Conservation (phyloP, 2,113 vertebrate genomes). For the Trichechus manatus region DNA sequence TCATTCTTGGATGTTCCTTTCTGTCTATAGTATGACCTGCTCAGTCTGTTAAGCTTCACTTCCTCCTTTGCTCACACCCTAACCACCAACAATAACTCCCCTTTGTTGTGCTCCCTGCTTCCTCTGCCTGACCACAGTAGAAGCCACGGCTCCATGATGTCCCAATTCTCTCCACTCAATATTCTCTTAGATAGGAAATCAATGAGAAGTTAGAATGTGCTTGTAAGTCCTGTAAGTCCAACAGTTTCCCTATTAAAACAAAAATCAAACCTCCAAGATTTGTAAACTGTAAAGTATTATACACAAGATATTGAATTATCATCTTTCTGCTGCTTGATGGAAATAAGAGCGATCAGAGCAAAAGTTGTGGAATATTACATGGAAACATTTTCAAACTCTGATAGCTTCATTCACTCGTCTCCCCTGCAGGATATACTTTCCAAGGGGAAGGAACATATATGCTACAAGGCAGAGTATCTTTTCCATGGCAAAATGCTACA, state of each 20-base stretch:
- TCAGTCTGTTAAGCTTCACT: neutral
- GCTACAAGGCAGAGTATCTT: neutral
- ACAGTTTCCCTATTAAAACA: neutral
- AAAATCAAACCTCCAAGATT: neutral
- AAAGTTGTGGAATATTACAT: no score
- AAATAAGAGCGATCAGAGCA: neutral
- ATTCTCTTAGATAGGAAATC: constrained; percentile 40
- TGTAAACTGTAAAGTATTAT: neutral
- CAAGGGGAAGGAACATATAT: neutral
- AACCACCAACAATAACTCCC: neutral
- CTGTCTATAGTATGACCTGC: constrained; percentile 58
- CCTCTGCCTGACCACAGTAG: constrained; percentile 12
- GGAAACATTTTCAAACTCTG: neutral
- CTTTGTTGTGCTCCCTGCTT: neutral
- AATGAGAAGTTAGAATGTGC: neutral
- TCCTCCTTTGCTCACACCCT: constrained; percentile 2
- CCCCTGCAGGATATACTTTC: neutral
- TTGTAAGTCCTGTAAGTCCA: neutral
- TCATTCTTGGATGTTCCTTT: neutral
- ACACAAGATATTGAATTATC: neutral
- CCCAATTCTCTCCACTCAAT: neutral
- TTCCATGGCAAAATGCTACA: neutral
- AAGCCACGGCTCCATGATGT: neutral
- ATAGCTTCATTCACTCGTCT: neutral
- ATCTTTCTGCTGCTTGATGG: neutral